Percentiles rank a stretch among this genome's conserved stretches.
Conservation (phyloP, 2,888 invertebrate species). For the Carpatolechia fugitivella region DNA sequence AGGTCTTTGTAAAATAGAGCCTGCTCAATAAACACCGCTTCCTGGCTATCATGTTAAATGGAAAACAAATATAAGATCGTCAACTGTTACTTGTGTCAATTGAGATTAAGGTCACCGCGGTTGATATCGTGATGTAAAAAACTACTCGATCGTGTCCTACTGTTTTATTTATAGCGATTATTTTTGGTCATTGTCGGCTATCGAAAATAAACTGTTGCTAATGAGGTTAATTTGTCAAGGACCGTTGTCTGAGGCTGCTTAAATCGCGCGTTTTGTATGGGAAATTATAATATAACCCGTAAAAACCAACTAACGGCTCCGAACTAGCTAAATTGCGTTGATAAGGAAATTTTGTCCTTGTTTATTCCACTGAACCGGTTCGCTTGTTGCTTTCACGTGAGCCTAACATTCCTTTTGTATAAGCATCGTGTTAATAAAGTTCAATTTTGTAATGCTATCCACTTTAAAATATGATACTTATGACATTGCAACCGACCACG, state of each 20-base stretch:
- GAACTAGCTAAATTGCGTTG: conserved; percentile 27
- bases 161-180: conserved; percentile 4
- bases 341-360: conserved; percentile 30
- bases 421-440: conserved; percentile 10
- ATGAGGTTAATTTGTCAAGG: conserved; percentile 23
- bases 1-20: conserved; percentile 47
- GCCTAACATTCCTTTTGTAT: conserved; percentile 23
- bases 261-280: not conserved
- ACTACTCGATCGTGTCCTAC: conserved; percentile 3
- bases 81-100: conserved; percentile 48
- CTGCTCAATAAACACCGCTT: conserved; percentile 40
- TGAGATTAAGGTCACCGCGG: conserved; percentile 47
- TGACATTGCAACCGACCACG: conserved; percentile 16
- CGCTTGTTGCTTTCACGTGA: conserved; percentile 26
- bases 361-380: conserved; percentile 28
- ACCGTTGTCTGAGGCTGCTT: conserved; percentile 11
- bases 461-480: conserved; percentile 10
- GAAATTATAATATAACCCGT: conserved; percentile 20
- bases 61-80: conserved; percentile 54
- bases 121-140: conserved; percentile 9
- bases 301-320: conserved; percentile 22
- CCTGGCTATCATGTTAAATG: conserved; percentile 63
- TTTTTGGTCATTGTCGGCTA: conserved; percentile 1
- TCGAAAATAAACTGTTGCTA: not conserved
- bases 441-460: conserved; percentile 4